phyloP scores from a whole-genome alignment of 2,797 vertebrate species.

The Melanotaenia nigrans region DNA sequence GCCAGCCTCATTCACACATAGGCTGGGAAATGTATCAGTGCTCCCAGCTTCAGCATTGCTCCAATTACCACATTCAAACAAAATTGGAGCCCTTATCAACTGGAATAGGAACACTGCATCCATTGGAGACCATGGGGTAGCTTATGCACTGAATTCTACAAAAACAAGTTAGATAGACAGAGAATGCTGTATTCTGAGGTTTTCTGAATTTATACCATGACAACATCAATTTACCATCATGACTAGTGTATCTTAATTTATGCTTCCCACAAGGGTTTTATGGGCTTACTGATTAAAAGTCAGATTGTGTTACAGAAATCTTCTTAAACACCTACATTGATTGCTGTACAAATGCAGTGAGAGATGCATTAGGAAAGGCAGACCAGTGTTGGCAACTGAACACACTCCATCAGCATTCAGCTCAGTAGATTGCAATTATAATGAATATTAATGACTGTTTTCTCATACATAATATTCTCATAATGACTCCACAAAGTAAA shows the following conservation, averaged over 20 bases:
- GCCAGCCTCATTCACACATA: conserved; percentile 81
- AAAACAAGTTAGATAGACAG: conserved; percentile 29
- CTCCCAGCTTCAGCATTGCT: conserved; percentile 80
- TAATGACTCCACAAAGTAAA: conserved; percentile 84
- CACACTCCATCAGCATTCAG: conserved; percentile 81
- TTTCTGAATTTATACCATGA: conserved; percentile 19
- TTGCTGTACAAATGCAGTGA: conserved; percentile 56
- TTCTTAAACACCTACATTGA: conserved; percentile 62
- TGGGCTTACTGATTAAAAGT: conserved; percentile 45
- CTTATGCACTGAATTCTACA: conserved; percentile 37
- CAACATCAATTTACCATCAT: conserved; percentile 10
- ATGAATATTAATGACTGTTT: conserved; percentile 86
- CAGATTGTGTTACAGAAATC: conserved; percentile 47
- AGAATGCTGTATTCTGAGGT: not conserved
- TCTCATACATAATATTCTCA: conserved; percentile 84
- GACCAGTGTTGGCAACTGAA: conserved; percentile 54
- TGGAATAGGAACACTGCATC: conserved; percentile 61
- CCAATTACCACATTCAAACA: conserved; percentile 85
- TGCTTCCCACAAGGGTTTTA: conserved; percentile 34
- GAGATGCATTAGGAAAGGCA: conserved; percentile 57
- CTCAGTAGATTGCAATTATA: conserved; percentile 80
- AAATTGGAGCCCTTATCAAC: conserved; percentile 71
- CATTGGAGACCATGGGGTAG: conserved; percentile 48
- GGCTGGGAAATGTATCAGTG: conserved; percentile 83
- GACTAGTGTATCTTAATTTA: conserved; percentile 38